Percentiles rank a stretch among this genome's conserved stretches.
Evolutionary conservation across 2,888 invertebrate genomes (phyloP).

Genomic region (Drosophila nr. perissopoda): DNA sequence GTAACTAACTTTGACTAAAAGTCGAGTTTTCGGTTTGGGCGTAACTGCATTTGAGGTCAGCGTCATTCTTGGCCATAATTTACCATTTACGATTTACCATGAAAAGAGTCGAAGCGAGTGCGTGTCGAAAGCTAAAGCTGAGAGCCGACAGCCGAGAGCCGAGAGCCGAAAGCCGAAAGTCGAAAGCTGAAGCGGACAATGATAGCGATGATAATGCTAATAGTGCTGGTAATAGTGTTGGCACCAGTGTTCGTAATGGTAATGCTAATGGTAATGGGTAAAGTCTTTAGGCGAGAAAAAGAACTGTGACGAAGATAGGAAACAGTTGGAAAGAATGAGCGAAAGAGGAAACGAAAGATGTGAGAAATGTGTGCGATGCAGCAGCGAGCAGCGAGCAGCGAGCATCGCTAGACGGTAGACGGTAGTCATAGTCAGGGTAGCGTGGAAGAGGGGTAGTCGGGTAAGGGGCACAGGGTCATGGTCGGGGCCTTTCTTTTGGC

Average conservation of each 20-base stretch:
- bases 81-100: constrained; percentile 41
- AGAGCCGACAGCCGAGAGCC: constrained; percentile 8
- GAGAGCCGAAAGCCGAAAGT: constrained; percentile 12
- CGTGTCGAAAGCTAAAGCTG: constrained; percentile 42
- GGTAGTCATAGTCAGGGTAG: constrained; percentile 22
- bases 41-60: constrained; percentile 64
- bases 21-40: constrained; percentile 17
- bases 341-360: constrained; percentile 33
- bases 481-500: constrained; percentile 59
- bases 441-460: neutral
- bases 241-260: constrained; percentile 52
- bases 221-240: constrained; percentile 40
- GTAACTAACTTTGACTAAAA: constrained; percentile 31
- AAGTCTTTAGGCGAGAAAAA: constrained; percentile 50
- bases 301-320: constrained; percentile 21
- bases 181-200: constrained; percentile 26
- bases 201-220: constrained; percentile 31
- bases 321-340: constrained; percentile 4
- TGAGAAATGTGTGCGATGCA: constrained; percentile 42
- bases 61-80: constrained; percentile 62
- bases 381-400: neutral
- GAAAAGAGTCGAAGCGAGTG: constrained; percentile 55
- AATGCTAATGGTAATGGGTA: constrained; percentile 52
- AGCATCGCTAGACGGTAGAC: neutral
- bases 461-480: constrained; percentile 35